These are phyloP conservation scores for Lanistes nyassanus DNA, from an alignment of 1,140 invertebrate species.

Conservation along the genomic window DNA sequence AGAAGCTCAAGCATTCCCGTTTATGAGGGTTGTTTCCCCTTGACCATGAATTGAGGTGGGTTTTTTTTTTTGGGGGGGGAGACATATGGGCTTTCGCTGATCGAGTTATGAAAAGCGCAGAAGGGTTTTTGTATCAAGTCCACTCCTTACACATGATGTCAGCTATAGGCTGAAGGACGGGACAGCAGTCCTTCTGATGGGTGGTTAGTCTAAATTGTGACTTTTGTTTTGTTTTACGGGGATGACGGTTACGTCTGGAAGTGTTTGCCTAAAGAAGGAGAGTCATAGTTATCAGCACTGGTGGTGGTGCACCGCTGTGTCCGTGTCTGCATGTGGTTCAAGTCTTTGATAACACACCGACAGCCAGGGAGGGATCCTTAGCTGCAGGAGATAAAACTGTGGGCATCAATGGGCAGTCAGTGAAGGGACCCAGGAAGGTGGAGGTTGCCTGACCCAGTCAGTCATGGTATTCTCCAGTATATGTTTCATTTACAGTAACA, in stretches of 20 bases:
- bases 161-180: too few species aligned
- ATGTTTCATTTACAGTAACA: too few species aligned
- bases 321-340: constrained; percentile 97
- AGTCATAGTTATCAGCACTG: constrained; percentile 97
- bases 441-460: constrained; percentile 97
- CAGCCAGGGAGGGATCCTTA: constrained; percentile 71
- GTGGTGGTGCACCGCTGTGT: constrained; percentile 90
- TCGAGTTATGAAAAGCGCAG: too few species aligned
- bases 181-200: too few species aligned
- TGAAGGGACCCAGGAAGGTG: constrained; percentile 97
- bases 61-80: too few species aligned
- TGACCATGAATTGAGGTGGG: too few species aligned
- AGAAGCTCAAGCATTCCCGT: too few species aligned
- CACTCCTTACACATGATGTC: too few species aligned
- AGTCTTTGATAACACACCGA: constrained; percentile 98
- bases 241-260: constrained; percentile 97
- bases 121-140: too few species aligned
- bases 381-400: constrained; percentile 94
- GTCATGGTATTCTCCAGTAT: constrained; percentile 73
- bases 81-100: too few species aligned
- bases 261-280: constrained; percentile 90
- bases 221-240: constrained; percentile 79
- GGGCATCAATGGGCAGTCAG: constrained; percentile 88
- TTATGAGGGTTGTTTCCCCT: too few species aligned
- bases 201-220: too few species aligned